Evolutionary conservation across 2,888 invertebrate species (phyloP).

Genomic region (Acronicta leporina): DNA sequence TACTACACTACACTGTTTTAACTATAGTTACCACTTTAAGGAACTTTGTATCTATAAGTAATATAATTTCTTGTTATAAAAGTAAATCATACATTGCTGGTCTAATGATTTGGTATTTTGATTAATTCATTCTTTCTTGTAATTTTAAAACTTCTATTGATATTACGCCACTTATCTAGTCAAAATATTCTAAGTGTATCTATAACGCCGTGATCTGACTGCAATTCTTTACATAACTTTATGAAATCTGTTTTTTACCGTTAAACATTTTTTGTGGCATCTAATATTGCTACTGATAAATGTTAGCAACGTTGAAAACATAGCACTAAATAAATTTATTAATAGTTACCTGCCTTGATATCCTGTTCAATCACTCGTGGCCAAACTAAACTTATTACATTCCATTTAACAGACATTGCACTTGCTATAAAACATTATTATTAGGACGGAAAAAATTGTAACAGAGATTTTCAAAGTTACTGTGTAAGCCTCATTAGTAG

Average conservation of each 20-base stretch:
- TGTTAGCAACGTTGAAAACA: constrained; percentile 21
- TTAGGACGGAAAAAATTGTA: constrained; percentile 20
- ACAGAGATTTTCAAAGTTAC: not conserved
- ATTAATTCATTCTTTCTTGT: too few relatives aligned
- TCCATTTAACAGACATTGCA: constrained; percentile 27
- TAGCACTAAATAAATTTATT: constrained; percentile 21
- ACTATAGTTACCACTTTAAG: too few relatives aligned
- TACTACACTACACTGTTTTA: too few relatives aligned
- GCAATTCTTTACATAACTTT: constrained; percentile 13
- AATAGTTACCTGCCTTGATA: constrained; percentile 49
- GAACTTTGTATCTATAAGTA: too few relatives aligned
- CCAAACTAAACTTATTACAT: constrained; percentile 33
- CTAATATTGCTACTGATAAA: constrained; percentile 26
- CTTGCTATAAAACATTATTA: constrained; percentile 22
- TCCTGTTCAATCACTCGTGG: constrained; percentile 35
- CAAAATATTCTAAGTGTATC: constrained; percentile 12
- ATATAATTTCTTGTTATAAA: too few relatives aligned
- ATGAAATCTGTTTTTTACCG: constrained; percentile 10
- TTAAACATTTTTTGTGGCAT: constrained; percentile 16
- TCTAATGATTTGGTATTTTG: too few relatives aligned
- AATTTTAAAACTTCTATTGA: not conserved
- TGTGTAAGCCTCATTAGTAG: too few relatives aligned
- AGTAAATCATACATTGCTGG: too few relatives aligned
- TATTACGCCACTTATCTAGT: not conserved
- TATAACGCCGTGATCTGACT: constrained; percentile 4